A percentile compares a stretch with the other conserved stretches of the same genome.
These are phyloP conservation scores for Peromyscus polionotus DNA, from an alignment of 2,113 vertebrate species.

Conservation along the genomic window DNA sequence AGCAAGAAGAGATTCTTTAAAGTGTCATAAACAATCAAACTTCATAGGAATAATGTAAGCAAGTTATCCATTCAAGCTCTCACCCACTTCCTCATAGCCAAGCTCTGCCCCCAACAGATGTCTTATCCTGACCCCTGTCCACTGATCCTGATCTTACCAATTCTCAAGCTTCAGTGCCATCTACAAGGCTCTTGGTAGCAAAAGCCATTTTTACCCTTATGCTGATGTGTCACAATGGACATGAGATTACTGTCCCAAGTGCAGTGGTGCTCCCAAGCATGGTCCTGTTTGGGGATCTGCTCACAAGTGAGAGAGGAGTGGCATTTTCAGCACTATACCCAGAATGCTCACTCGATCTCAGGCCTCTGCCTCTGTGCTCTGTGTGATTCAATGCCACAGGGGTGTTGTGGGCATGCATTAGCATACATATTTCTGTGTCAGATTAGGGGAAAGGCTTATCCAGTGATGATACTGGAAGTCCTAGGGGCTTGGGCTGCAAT, in stretches of 20 bases:
- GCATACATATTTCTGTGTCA: background rate
- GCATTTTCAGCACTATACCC: accelerated
- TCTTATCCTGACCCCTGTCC: background rate
- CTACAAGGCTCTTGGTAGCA: background rate
- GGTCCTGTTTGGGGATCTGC: background rate
- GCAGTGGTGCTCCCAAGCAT: background rate
- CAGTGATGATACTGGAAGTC: accelerated
- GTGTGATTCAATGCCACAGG: accelerated
- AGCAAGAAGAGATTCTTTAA: background rate
- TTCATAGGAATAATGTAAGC: too few species aligned
- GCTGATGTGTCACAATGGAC: background rate
- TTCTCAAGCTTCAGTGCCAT: background rate
- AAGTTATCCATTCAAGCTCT: background rate
- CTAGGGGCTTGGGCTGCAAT: background rate
- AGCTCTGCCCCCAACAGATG: background rate
- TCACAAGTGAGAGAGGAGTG: accelerated
- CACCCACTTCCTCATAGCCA: too few species aligned
- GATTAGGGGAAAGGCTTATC: accelerated
- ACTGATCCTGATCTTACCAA: background rate
- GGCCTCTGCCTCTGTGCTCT: background rate
- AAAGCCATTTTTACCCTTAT: background rate
- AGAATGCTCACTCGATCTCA: background rate
- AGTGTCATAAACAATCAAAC: background rate
- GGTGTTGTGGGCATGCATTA: background rate
- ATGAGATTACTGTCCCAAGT: background rate